Evolutionary conservation across 2,888 invertebrate genomes (phyloP), one percentile per base, ranked within the genome.

Genomic region (Nowickia ferox): DNA sequence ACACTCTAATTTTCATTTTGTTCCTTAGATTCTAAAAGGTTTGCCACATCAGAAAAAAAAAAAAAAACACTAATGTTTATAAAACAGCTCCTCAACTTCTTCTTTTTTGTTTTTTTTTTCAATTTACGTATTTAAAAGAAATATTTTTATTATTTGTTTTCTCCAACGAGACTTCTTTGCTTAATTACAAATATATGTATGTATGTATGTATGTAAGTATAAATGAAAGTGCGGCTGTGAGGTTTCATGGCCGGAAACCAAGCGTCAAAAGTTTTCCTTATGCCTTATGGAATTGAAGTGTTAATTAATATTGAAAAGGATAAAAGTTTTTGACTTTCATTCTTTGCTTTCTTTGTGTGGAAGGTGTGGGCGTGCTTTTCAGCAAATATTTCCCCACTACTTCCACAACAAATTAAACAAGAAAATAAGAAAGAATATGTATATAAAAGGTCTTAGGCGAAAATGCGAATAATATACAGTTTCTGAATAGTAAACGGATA

Each of bases 241-340:
- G 81, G 84, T 81, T 84, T 81, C 75, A 46, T 74, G 53, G 84
- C 81, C 84, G 81, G 81, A 87, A 84, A 84, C 77, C 81, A 79
- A 75, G 71, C 75, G 71, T 86, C 87, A 87, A 87, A 87, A 84
- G 78, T 87, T 81, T 78, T 84, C 30, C 71, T 87, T 87, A 77
- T 88, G 88, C 89, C 87, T 88, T 89, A 90, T 89, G 91, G 91
- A 90, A 91, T 91, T 90, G 90, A 91, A 91, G 91, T 91, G 91
- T 91, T 91, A 91, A 91, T 91, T 91, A 91, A 91, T 91, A 91
- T 91, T 91, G 91, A 91, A 91, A 91, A 90, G 91, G 90, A 91
- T 90, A 89, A 91, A 91, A 86, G 86, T 89, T 91, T 91, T 91
- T 88, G 89, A 89, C 90, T 91, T 90, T 88, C 55, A 74, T 84